A percentile compares a stretch with the other conserved stretches of the same genome.
These are phyloP conservation scores for Mustela nigripes DNA, from an alignment of 2,113 vertebrate genomes.

Conservation along the genomic window DNA sequence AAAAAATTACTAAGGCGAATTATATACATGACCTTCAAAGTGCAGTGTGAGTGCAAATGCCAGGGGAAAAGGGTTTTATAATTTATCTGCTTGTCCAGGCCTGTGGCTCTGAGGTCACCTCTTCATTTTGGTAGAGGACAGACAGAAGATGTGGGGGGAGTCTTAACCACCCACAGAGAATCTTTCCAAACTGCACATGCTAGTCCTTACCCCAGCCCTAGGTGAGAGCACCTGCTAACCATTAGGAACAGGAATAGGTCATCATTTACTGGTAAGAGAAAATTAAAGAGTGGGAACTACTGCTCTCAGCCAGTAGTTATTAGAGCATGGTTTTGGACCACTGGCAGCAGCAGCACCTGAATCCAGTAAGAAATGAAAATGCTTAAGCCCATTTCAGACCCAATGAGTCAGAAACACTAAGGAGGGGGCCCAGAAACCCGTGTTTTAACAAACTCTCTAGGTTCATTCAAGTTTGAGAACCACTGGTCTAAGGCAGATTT, in stretches of 20 bases:
- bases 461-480: not conserved
- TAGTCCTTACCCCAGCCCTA: not conserved
- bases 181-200: constrained; percentile 32
- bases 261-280: not conserved
- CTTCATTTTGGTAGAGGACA: constrained; percentile 1
- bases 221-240: not conserved
- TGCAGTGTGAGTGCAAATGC: constrained; percentile 20
- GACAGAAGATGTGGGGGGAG: not conserved
- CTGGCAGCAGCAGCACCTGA: not conserved
- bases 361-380: not conserved
- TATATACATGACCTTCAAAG: constrained; percentile 41
- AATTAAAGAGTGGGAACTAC: not conserved
- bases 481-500: not conserved
- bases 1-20: not conserved
- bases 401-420: not conserved
- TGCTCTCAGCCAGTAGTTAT: not conserved
- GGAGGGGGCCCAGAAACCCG: not conserved
- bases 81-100: constrained; percentile 8
- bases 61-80: not conserved
- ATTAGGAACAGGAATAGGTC: not conserved
- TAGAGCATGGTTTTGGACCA: not conserved
- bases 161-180: constrained; percentile 16
- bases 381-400: not conserved
- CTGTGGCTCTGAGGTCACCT: not conserved
- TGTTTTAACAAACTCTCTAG: not conserved